phyloP scores from a whole-genome alignment of 2,113 vertebrate species.

The Psilopogon haemacephalus region DNA sequence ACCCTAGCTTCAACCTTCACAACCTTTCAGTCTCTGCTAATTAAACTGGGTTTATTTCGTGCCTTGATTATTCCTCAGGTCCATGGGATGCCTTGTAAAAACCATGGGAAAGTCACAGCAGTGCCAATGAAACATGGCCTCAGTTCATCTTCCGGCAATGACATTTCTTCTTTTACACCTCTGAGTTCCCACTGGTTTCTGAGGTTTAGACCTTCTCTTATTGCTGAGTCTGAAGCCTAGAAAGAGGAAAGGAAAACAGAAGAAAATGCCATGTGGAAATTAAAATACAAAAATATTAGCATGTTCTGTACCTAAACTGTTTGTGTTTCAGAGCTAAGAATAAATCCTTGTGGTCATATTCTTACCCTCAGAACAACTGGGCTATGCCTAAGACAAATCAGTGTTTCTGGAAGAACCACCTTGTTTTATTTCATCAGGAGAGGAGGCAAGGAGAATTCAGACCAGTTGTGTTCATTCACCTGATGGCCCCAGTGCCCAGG shows the following conservation, averaged over 20 bases:
- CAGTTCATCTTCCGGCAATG: background rate
- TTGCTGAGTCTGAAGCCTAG: background rate
- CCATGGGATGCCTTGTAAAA: too few relatives aligned
- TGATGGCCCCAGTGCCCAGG: background rate
- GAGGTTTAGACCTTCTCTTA: background rate
- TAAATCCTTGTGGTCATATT: background rate
- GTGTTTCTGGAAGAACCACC: background rate
- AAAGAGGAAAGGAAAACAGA: rapidly evolving
- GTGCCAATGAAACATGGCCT: background rate
- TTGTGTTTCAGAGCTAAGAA: background rate
- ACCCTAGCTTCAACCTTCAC: too few relatives aligned
- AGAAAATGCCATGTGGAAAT: background rate
- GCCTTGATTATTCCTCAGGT: too few relatives aligned
- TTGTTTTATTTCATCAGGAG: background rate
- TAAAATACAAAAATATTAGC: background rate
- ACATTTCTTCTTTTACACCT: background rate
- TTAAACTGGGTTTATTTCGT: too few relatives aligned
- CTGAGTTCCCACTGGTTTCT: background rate
- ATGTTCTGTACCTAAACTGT: background rate
- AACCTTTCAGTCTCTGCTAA: too few relatives aligned
- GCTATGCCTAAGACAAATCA: background rate
- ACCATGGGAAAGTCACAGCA: background rate
- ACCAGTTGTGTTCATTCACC: background rate
- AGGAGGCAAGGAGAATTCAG: background rate
- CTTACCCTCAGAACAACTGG: background rate